A percentile compares a stretch with the other conserved stretches of the same genome.
phyloP scores from a whole-genome alignment of 2,888 invertebrate species.

The Cyrtodaria siliqua region DNA sequence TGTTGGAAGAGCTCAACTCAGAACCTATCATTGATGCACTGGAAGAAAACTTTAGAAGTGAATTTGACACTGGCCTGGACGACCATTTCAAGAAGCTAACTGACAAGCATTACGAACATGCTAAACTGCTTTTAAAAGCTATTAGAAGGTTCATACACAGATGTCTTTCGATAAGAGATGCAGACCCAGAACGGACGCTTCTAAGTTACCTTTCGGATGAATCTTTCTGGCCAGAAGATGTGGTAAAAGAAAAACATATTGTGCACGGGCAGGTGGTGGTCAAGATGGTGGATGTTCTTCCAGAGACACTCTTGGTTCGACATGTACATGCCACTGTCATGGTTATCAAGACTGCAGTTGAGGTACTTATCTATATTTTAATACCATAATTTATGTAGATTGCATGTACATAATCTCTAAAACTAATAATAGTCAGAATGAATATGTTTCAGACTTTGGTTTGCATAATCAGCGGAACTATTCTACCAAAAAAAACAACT shows the following conservation, averaged over 20 bases:
- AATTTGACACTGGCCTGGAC: slow-evolving; percentile 32
- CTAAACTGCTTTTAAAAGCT: slow-evolving; percentile 40
- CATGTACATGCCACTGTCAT: slow-evolving; percentile 44
- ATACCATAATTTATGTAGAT: too few species aligned
- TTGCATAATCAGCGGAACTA: too few species aligned
- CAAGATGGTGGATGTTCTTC: slow-evolving; percentile 41
- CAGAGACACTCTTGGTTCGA: slow-evolving; percentile 29
- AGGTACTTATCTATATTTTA: too few species aligned
- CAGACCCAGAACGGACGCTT: slow-evolving; percentile 30
- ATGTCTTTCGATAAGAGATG: slow-evolving; percentile 54
- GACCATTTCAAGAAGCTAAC: slow-evolving; percentile 28
- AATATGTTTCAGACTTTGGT: too few species aligned
- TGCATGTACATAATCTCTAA: too few species aligned
- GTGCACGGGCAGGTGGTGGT: slow-evolving; percentile 13
- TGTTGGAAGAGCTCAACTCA: slow-evolving; percentile 63
- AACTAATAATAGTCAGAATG: too few species aligned
- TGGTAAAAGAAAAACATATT: slow-evolving; percentile 25
- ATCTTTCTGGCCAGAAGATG: slow-evolving; percentile 61
- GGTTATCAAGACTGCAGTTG: slow-evolving; percentile 13
- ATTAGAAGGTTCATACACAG: slow-evolving; percentile 63
- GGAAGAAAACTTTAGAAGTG: slow-evolving; percentile 40
- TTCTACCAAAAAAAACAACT: too few species aligned
- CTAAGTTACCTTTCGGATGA: slow-evolving; percentile 51
- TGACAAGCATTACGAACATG: neutral
- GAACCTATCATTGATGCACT: slow-evolving; percentile 58